phyloP scores from a whole-genome alignment of 2,888 invertebrate genomes.

The Smittia aterrima region DNA sequence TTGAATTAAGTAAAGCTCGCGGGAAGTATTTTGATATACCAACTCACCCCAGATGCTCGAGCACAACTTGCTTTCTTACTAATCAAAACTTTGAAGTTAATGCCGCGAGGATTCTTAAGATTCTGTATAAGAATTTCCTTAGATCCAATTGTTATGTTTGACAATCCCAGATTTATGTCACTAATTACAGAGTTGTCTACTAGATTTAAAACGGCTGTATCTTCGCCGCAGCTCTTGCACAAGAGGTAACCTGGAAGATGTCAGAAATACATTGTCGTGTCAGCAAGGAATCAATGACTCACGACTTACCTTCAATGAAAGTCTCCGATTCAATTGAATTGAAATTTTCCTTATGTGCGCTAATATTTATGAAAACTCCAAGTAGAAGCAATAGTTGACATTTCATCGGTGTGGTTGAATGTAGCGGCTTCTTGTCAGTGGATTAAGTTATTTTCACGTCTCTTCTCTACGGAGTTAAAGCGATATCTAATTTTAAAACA shows the following conservation, averaged over 20 bases:
- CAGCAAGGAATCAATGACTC: neutral
- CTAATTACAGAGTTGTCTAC: slow-evolving; percentile 48
- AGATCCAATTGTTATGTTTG: slow-evolving; percentile 57
- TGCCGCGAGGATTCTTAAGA: slow-evolving; percentile 58
- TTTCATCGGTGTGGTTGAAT: slow-evolving; percentile 34
- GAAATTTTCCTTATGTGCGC: neutral
- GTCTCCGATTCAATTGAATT: neutral
- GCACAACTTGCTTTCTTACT: slow-evolving; percentile 59
- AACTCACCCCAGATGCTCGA: slow-evolving; percentile 47
- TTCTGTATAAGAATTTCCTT: slow-evolving; percentile 59
- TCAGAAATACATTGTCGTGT: neutral
- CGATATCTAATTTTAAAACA: too few relatives aligned
- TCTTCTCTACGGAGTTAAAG: too few relatives aligned
- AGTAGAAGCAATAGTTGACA: slow-evolving; percentile 34
- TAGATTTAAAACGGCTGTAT: slow-evolving; percentile 7
- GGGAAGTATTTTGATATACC: neutral
- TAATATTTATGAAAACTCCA: slow-evolving; percentile 17
- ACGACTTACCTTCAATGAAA: slow-evolving; percentile 32
- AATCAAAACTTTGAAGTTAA: slow-evolving; percentile 58
- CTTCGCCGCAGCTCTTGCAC: slow-evolving; percentile 32
- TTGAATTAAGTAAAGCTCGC: slow-evolving; percentile 4
- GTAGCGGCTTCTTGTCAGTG: neutral
- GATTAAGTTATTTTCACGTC: too few relatives aligned
- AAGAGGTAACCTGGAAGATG: slow-evolving; percentile 22
- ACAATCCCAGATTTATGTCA: slow-evolving; percentile 55